Percentiles rank a stretch among this genome's conserved stretches.
Evolutionary conservation across 2,888 invertebrate genomes (phyloP).

Genomic region (Eupithecia vulgata): DNA sequence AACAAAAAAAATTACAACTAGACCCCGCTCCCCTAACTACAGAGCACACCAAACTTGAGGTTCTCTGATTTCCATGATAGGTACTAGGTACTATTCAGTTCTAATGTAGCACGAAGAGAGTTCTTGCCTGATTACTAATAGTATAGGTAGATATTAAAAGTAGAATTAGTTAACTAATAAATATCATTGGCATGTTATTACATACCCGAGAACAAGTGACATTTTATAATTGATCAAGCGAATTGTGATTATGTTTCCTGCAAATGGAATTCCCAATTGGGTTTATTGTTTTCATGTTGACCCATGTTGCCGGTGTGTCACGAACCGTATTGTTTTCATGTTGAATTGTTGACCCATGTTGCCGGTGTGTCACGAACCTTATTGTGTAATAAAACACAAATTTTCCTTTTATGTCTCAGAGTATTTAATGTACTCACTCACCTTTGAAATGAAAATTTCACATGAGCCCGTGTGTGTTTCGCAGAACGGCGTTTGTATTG

Average conservation of each 20-base stretch:
- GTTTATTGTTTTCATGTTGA: not conserved
- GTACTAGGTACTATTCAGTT: not conserved
- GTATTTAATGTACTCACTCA: not conserved
- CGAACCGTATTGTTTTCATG: not conserved
- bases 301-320: not conserved
- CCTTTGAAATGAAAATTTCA: not conserved
- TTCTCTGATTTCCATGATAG: too few species aligned
- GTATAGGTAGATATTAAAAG: not conserved
- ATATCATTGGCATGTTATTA: not conserved
- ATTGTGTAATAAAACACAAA: slow-evolving; percentile 1
- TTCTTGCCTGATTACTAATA: not conserved
- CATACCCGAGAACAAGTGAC: too few species aligned
- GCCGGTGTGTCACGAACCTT: not conserved
- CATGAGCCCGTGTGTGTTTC: not conserved
- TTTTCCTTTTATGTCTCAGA: not conserved
- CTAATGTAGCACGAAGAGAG: not conserved
- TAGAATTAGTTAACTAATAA: not conserved
- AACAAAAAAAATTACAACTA: too few species aligned
- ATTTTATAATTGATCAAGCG: not conserved
- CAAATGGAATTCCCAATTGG: not conserved
- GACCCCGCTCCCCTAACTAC: too few species aligned
- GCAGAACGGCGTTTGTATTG: not conserved
- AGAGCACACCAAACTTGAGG: too few species aligned
- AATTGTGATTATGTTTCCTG: not conserved
- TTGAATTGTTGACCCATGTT: not conserved